These are phyloP conservation scores for Emmelina monodactyla DNA, from an alignment of 2,888 invertebrate species.

Conservation along the genomic window DNA sequence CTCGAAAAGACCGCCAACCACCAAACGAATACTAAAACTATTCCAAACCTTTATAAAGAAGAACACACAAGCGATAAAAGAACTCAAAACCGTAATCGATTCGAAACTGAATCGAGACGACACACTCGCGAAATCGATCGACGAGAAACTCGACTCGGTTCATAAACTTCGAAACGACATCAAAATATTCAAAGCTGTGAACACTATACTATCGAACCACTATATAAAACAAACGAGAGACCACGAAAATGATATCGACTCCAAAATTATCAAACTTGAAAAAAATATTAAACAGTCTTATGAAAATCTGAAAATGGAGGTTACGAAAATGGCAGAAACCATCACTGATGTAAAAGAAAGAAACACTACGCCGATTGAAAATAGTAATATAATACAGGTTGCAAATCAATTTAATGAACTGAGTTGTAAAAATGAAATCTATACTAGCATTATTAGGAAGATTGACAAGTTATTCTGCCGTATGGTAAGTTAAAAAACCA, in stretches of 20 bases:
- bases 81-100: slow-evolving; percentile 37
- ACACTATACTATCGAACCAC: slow-evolving; percentile 53
- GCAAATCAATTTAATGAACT: slow-evolving; percentile 39
- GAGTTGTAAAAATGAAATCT: slow-evolving; percentile 41
- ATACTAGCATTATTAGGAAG: slow-evolving; percentile 47
- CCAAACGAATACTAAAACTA: slow-evolving; percentile 30
- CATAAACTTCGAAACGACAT: slow-evolving; percentile 53
- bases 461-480: slow-evolving; percentile 52
- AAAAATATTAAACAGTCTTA: slow-evolving; percentile 40
- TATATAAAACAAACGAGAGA: slow-evolving; percentile 49
- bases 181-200: slow-evolving; percentile 53
- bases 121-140: slow-evolving; percentile 33
- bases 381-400: slow-evolving; percentile 42
- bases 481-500: slow-evolving; percentile 59
- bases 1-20: slow-evolving; percentile 9
- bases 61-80: slow-evolving; percentile 44
- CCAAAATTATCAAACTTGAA: slow-evolving; percentile 43
- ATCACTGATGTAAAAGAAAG: slow-evolving; percentile 31
- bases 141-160: slow-evolving; percentile 54
- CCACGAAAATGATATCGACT: slow-evolving; percentile 39
- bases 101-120: slow-evolving; percentile 25
- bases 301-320: slow-evolving; percentile 35
- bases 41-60: slow-evolving; percentile 41
- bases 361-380: slow-evolving; percentile 32
- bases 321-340: slow-evolving; percentile 32